Conservation (phyloP, 2,888 invertebrate species). For the Caenorhabditis sp. region DNA sequence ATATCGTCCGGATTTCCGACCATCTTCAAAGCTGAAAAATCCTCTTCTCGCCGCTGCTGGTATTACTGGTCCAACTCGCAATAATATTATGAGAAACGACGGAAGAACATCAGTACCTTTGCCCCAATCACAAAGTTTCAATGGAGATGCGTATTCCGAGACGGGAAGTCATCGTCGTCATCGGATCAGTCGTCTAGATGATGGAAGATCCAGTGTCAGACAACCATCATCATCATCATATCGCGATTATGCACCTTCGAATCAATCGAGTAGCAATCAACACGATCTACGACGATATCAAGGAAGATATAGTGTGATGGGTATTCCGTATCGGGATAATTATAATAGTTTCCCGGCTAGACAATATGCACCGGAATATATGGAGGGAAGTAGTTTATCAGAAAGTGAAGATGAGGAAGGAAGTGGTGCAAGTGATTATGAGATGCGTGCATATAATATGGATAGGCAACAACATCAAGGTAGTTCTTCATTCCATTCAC, state of each 20-base stretch:
- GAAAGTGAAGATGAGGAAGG: conserved; percentile 34
- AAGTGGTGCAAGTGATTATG: conserved; percentile 45
- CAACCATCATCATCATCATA: conserved; percentile 21
- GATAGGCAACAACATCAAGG: background rate
- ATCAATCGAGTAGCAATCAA: conserved; percentile 3
- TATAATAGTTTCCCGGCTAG: background rate
- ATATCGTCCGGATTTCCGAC: conserved; percentile 25
- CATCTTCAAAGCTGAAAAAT: conserved; percentile 32
- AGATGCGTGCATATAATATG: conserved; percentile 36
- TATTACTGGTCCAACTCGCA: conserved; percentile 14
- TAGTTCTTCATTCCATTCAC: background rate
- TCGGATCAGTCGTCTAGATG: conserved; percentile 23
- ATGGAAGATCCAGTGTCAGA: conserved; percentile 8
- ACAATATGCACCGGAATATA: conserved; percentile 15
- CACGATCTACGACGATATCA: background rate
- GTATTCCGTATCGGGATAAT: conserved; percentile 8
- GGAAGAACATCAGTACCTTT: conserved; percentile 36
- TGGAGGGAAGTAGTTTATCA: conserved; percentile 27
- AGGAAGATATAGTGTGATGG: conserved; percentile 37
- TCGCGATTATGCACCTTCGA: conserved; percentile 15
- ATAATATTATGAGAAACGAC: conserved; percentile 9
- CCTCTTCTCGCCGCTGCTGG: conserved; percentile 39
- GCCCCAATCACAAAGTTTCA: conserved; percentile 27
- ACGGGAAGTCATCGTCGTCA: conserved; percentile 3
- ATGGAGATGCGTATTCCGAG: conserved; percentile 10